Percentiles rank a stretch among this genome's conserved stretches.
Conservation (phyloP, 1,140 invertebrate genomes). For the Limonius californicus region DNA sequence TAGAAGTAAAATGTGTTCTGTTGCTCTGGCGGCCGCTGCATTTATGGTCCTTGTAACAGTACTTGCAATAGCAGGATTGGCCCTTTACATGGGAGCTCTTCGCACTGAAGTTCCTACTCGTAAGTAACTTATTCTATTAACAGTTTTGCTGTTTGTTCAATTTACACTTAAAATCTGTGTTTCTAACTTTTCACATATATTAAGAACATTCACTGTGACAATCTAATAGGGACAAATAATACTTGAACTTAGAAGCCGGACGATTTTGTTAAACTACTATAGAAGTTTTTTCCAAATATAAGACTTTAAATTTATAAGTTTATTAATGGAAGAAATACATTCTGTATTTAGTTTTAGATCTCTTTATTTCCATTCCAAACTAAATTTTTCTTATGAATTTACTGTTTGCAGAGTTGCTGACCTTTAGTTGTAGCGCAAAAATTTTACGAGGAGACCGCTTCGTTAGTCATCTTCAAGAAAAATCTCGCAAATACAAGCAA, state of each 20-base stretch:
- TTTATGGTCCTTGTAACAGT: constrained; percentile 67
- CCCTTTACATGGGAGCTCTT: constrained; percentile 69
- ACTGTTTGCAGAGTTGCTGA: constrained; percentile 57
- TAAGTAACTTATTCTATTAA: constrained; percentile 36
- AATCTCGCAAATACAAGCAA: constrained; percentile 57
- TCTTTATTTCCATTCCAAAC: too few relatives aligned
- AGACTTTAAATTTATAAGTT: too few relatives aligned
- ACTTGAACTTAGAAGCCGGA: too few relatives aligned
- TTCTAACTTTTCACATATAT: too few relatives aligned
- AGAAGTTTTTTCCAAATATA: too few relatives aligned
- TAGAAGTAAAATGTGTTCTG: constrained; percentile 57
- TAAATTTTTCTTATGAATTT: not conserved
- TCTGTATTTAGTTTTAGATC: too few relatives aligned
- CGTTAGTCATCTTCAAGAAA: constrained; percentile 55
- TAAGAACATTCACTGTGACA: too few relatives aligned
- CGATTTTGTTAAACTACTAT: too few relatives aligned
- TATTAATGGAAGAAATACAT: too few relatives aligned
- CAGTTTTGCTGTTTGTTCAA: too few relatives aligned
- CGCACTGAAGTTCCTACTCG: constrained; percentile 52
- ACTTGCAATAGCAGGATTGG: constrained; percentile 67
- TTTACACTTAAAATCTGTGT: too few relatives aligned
- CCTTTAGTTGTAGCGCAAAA: constrained; percentile 64
- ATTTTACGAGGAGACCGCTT: constrained; percentile 65
- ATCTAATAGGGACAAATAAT: too few relatives aligned
- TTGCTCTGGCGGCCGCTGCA: constrained; percentile 62